Base-by-base conservation (phyloP, 2,888 invertebrate species). In the Leptopterna dolabrata region DNA sequence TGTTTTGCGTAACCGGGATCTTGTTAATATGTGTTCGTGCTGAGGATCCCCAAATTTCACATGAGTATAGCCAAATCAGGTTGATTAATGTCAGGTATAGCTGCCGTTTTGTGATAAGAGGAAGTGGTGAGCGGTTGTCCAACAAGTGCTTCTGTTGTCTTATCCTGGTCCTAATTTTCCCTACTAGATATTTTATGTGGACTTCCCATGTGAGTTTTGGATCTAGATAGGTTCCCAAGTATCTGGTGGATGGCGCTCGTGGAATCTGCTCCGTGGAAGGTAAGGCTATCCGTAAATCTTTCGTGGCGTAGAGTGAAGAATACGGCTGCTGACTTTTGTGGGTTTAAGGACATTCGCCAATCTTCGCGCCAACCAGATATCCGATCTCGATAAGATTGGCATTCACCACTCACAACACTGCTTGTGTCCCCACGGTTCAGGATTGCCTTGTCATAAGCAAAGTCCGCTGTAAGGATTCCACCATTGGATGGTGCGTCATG, bases 291-390 rank as follows among this genome's bases (percentile, higher is more conserved):
- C n/a, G 7, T 30, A 43, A 41, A 41, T 76, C 16, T 11, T 76
- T 76, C 36, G n/a, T n/a, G 41, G 19, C 76, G 41, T 13, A 76
- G 41, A 30, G 36, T 76, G n/a, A 76, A 41, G 41, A 76, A 36
- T 76, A 41, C 3, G 41, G 76, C n/a, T n/a, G n/a, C n/a, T n/a
- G n/a, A n/a, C n/a, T n/a, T n/a, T n/a, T n/a, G n/a, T n/a, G n/a
- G n/a, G n/a, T 76, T 76, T 76, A 76, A 13, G 6, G 76, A 76
- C 6, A 11, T 76, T n/a, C 76, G 76, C 76, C 76, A 41, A n/a
- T 76, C 76, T 7, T 76, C 76, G 41, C 76, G 36, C 36, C 76
- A 76, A 43, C 36, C 41, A 11, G 41, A 30, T 6, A 76, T 36
- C 41, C 76, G 9, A 76, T 76, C 76, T 11, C 30, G 41, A n/a